phyloP scores from a whole-genome alignment of 2,797 vertebrate species.

The Lemur catta region DNA sequence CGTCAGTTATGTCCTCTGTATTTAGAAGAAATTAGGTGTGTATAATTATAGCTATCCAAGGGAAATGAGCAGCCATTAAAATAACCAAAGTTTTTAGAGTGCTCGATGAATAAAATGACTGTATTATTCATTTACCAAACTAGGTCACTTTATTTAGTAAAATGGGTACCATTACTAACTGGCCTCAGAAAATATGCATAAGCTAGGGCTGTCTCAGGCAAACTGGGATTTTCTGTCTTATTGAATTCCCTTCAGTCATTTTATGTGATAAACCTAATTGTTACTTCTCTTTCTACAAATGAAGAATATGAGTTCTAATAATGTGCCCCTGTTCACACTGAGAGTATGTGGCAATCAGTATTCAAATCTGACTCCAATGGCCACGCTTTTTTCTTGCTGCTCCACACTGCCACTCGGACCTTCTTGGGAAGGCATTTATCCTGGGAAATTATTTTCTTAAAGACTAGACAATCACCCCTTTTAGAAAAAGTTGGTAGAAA shows the following conservation, averaged over 20 bases:
- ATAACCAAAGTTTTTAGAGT: neutral
- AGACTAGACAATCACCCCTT: neutral
- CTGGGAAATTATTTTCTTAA: neutral
- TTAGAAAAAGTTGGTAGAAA: neutral
- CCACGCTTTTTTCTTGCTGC: neutral
- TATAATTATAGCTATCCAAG: neutral
- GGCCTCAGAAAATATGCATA: neutral
- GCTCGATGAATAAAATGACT: neutral
- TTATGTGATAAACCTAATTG: neutral
- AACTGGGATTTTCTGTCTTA: neutral
- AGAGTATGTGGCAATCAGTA: neutral
- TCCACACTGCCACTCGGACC: neutral
- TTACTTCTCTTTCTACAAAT: neutral
- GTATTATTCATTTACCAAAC: constrained; percentile 5
- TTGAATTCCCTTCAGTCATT: neutral
- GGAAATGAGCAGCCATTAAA: neutral
- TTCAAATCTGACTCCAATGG: neutral
- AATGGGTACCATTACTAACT: neutral
- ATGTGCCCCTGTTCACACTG: neutral
- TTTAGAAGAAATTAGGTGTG: neutral
- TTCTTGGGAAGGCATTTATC: neutral
- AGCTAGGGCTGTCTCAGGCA: neutral
- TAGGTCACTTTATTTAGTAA: neutral
- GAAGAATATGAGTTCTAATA: neutral
- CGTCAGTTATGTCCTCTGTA: neutral